Evolutionary conservation across 2,797 vertebrate genomes (phyloP).

Genomic region (Poeciliopsis presidionis): DNA sequence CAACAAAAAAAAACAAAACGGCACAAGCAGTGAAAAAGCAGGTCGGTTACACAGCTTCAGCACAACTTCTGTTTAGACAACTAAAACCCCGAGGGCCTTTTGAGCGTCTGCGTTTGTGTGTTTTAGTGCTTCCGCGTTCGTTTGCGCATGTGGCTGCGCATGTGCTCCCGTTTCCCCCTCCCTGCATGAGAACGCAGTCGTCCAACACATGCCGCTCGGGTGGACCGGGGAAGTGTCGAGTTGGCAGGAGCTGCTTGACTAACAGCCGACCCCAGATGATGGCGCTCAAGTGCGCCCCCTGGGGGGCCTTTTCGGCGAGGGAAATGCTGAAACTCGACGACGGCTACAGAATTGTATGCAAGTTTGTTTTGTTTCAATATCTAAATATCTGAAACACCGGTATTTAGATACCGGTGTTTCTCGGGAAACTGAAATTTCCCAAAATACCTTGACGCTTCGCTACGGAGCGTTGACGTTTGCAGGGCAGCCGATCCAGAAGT

Average conservation of each 20-base stretch:
- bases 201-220: constrained; percentile 29
- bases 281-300: constrained; percentile 24
- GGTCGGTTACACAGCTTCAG: constrained; percentile 53
- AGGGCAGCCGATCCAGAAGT: too few relatives aligned
- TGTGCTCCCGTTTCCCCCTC: background rate
- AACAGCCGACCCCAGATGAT: constrained; percentile 52
- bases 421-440: too few relatives aligned
- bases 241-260: constrained; percentile 53
- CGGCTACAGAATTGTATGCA: background rate
- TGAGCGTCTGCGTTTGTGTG: constrained; percentile 50
- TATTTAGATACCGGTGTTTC: too few relatives aligned
- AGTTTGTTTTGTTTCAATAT: too few relatives aligned
- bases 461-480: too few relatives aligned
- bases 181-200: constrained; percentile 41
- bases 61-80: constrained; percentile 66
- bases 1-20: background rate
- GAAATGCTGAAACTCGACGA: constrained; percentile 31
- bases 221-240: constrained; percentile 27
- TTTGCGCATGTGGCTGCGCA: constrained; percentile 36
- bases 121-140: constrained; percentile 39
- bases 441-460: too few relatives aligned
- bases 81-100: constrained; percentile 60
- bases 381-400: too few relatives aligned
- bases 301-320: constrained; percentile 35
- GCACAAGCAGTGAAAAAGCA: constrained; percentile 54